These are phyloP conservation scores for Meiosimyza decipiens DNA, from an alignment of 2,888 invertebrate species.

Conservation along the genomic window DNA sequence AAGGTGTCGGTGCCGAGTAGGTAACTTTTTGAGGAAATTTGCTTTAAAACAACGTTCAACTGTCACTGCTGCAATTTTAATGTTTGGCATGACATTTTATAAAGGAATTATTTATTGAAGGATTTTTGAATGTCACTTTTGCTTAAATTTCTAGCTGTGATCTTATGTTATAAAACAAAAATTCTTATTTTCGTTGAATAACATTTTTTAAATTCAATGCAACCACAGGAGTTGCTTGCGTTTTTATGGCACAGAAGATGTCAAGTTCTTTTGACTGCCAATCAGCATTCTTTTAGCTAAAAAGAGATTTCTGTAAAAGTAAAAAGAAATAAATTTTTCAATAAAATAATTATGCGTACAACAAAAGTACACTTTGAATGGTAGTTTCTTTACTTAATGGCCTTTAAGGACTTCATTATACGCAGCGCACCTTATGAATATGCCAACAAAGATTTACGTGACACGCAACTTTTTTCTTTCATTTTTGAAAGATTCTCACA, in stretches of 20 bases:
- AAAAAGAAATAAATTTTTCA: constrained; percentile 1
- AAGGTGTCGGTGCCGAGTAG: too few species aligned
- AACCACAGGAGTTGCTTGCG: constrained; percentile 20
- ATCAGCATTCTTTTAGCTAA: not conserved
- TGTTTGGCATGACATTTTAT: too few species aligned
- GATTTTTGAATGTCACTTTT: too few species aligned
- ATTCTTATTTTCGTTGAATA: not conserved
- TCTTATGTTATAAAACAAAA: not conserved
- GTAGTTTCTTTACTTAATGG: not conserved
- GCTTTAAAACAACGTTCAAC: too few species aligned
- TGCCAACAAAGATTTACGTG: constrained; percentile 8
- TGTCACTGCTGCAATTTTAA: too few species aligned
- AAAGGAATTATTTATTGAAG: too few species aligned
- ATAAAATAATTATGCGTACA: constrained; percentile 16
- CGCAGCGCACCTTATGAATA: not conserved
- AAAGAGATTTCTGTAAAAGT: not conserved
- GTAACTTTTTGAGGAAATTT: too few species aligned
- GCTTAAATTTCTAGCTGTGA: not conserved
- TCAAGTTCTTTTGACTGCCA: constrained; percentile 30
- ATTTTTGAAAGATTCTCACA: not conserved
- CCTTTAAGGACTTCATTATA: constrained; percentile 3
- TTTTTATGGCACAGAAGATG: not conserved
- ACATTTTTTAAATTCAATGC: constrained; percentile 13
- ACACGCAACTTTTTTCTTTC: not conserved
- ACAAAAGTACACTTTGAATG: not conserved